Evolutionary conservation across 2,113 vertebrate species (phyloP), one percentile per base, ranked within the genome.

Genomic region (Pseudorhombus dupliciocellatus): DNA sequence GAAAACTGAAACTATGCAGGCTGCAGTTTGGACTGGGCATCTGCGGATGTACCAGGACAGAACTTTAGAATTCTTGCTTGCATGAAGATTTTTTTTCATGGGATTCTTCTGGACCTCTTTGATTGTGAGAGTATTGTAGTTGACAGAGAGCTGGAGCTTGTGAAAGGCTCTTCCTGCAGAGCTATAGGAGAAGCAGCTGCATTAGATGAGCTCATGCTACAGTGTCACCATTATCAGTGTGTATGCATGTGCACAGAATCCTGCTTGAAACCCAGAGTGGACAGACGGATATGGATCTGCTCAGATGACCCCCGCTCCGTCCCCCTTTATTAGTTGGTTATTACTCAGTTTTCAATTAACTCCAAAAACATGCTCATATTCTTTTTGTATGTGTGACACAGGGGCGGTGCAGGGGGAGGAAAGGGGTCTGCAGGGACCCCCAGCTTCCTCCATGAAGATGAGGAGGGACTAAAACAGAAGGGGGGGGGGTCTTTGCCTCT

Each of bases 11-110:
- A 78, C 42, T 73, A 72, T 80, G 70, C 76, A 82, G 60, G 75
- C 72, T 81, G 77, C 73, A 65, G 71, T 74, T 86, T 83, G 54
- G 68, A 78, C 75, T 84, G 57, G n/a, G n/a, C n/a, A n/a, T n/a
- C 37, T 53, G n/a, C 52, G 16, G 37, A 21, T 16, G 14, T 44
- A 18, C 40, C 24, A 53, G 24, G 11, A 58, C 60, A 51, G 11
- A 18, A 44, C 40, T 5, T 48, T 20, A 48, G 46, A 48, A 48
- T n/a, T 48, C 46, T 8, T 48, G 46, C 46, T n/a, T 8, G 46
- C 18, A 7, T 48, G 46, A 7, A 3, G n/a, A n/a, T 40, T 69
- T 63, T 18, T 7, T 5, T 48, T 48, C n/a, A 14, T 25, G 31
- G 52, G 28, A 40, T 24, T 58, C 31, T 22, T 3, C 16, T n/a